Evolutionary conservation across 2,888 invertebrate species (phyloP).

Genomic region (Caenorhabditis imperialis): DNA sequence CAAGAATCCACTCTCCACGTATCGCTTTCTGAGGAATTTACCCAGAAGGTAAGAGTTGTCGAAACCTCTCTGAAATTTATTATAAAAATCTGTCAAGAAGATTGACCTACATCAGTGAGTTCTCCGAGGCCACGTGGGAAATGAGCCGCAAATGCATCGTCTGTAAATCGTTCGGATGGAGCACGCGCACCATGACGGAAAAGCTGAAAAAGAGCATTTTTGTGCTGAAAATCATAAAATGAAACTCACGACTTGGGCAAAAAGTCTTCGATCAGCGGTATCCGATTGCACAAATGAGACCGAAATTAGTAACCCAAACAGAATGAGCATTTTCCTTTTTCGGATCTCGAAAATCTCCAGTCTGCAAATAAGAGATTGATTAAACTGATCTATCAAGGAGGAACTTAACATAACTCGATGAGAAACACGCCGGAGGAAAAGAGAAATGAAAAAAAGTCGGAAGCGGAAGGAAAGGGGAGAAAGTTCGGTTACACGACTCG

Average conservation of each 20-base stretch:
- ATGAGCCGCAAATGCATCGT: background rate
- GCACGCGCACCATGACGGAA: constrained; percentile 56
- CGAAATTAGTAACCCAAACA: no score
- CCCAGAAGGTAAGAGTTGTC: constrained; percentile 44
- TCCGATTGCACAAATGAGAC: no score
- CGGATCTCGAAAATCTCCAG: no score
- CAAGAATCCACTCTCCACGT: constrained; percentile 31
- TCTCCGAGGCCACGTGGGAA: constrained; percentile 49
- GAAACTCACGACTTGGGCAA: constrained; percentile 16
- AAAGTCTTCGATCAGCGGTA: background rate
- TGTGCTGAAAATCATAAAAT: background rate
- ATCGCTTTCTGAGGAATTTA: constrained; percentile 17
- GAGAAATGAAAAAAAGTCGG: no score
- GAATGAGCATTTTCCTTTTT: no score
- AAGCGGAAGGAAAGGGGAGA: no score
- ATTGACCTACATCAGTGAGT: constrained; percentile 36
- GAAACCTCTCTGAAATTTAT: constrained; percentile 40
- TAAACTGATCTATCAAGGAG: no score
- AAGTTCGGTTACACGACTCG: no score
- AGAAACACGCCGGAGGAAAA: no score
- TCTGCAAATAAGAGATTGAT: no score
- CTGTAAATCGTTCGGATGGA: constrained; percentile 19
- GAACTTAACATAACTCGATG: no score
- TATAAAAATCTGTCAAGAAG: constrained; percentile 4
- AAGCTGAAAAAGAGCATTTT: constrained; percentile 18